Base-by-base conservation (phyloP, 2,113 vertebrate species). In the Excalfactoria chinensis region DNA sequence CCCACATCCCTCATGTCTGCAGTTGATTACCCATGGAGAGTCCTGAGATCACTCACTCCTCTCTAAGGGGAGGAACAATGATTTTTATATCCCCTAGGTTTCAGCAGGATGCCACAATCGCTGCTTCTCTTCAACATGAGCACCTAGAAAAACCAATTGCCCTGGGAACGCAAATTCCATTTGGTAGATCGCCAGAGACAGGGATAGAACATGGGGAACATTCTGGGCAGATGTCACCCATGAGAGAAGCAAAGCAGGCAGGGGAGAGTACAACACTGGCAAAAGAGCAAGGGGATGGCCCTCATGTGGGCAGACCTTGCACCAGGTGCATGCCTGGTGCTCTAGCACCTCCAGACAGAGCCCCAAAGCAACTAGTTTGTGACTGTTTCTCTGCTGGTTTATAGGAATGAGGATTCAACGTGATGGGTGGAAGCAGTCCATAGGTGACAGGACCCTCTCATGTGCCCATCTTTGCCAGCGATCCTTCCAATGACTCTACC, bases 21-120 rank as follows among this genome's bases (percentile, higher is more conserved):
- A 5, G 13, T 3, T 5, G 1, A 26, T 17, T 58, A 28, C 64
- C 37, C 15, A 5, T 0, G 6, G 25, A 40, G 22, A 1, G n/a
- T 23, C 64, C 37, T 0, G 2, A 46, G 70, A 49, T 32, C 56
- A 18, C 37, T 17, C 6, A 2, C 72, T 72, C 59, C 59, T 72
- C 59, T 67, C 51, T 53, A 44, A 41, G 5, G 53, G 51, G 25
- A 2, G 3, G 64, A 51, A 2, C 3, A 4, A 43, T 0, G 2
- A 14, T 60, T 60, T 19, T 26, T 41, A 11, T 5, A 23, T 12
- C 53, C 41, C 32, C 32, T 3, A 20, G 41, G 55, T 41, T 86
- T 73, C 55, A 17, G 48, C 41, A 12, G 56, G 40, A 59, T 51
- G 28, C 35, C 12, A 18, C 2, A 56, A 34, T 59, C 1, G 2